Percentiles rank a stretch among this genome's conserved stretches.
Conservation (phyloP, 1,140 invertebrate genomes). For the Wasmannia auropunctata region DNA sequence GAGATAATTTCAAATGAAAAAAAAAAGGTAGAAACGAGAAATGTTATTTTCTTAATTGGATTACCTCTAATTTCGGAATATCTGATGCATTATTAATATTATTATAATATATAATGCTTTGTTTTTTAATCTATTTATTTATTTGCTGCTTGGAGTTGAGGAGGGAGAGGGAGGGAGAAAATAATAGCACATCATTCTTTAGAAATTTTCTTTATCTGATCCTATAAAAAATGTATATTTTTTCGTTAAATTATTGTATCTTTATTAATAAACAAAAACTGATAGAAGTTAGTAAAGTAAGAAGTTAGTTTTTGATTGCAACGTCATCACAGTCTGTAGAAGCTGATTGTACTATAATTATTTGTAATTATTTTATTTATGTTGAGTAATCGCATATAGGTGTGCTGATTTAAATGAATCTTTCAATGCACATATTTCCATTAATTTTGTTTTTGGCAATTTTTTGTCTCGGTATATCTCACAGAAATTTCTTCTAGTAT, state of each 20-base stretch:
- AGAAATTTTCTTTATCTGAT: not conserved
- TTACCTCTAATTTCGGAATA: too few species aligned
- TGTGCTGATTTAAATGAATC: not conserved
- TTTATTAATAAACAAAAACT: not conserved
- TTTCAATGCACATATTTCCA: not conserved
- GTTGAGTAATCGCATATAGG: not conserved
- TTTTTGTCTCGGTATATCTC: slow-evolving; percentile 10
- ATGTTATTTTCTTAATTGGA: too few species aligned
- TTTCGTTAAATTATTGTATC: slow-evolving; percentile 8
- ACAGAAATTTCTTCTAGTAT: slow-evolving; percentile 33
- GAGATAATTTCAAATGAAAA: not conserved
- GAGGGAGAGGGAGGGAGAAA: too few species aligned
- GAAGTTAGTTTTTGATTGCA: not conserved
- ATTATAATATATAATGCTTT: not conserved
- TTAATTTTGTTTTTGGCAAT: slow-evolving; percentile 40
- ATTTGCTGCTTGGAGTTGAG: too few species aligned
- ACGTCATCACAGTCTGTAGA: not conserved
- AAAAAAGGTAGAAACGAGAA: too few species aligned
- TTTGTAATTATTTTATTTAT: not conserved
- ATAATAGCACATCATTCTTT: not conserved
- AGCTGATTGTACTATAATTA: not conserved
- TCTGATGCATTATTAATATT: not conserved
- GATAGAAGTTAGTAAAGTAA: not conserved
- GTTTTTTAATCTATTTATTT: too few species aligned
- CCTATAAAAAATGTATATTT: not conserved